Evolutionary conservation across 2,797 vertebrate species (phyloP).

Genomic region (Simalia tracyae): DNA sequence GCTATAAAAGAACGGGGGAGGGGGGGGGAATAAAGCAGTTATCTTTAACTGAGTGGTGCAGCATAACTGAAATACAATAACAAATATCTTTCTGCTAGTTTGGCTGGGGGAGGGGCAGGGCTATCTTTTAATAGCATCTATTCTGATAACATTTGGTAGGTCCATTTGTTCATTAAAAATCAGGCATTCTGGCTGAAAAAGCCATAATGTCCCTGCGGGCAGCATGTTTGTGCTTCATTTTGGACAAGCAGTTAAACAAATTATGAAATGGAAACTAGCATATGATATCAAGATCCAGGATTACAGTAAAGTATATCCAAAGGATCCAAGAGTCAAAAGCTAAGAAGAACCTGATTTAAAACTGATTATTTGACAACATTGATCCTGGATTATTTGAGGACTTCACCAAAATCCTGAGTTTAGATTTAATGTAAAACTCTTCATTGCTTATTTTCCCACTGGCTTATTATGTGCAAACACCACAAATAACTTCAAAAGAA

Average conservation of each 20-base stretch:
- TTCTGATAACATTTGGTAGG: not conserved
- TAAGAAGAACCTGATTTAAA: not conserved
- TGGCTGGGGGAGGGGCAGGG: too few species aligned
- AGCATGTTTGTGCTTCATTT: not conserved
- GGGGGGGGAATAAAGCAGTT: too few species aligned
- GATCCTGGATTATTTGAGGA: not conserved
- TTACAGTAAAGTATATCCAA: not conserved
- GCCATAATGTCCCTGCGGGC: not conserved
- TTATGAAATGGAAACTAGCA: not conserved
- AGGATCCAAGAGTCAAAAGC: not conserved
- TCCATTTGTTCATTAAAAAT: not conserved
- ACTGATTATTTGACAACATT: not conserved
- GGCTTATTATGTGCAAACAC: not conserved
- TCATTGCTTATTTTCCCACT: not conserved
- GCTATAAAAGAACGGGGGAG: conserved; percentile 68
- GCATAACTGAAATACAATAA: not conserved
- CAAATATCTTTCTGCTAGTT: not conserved
- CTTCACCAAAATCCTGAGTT: not conserved
- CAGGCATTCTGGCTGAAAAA: not conserved
- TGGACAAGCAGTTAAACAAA: not conserved
- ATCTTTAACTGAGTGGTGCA: not conserved
- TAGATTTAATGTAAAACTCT: not conserved
- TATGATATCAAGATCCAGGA: not conserved
- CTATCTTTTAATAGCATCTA: not conserved
- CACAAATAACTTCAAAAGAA: not conserved